Conservation (phyloP, 1,140 invertebrate genomes). For the Dryas iulia region DNA sequence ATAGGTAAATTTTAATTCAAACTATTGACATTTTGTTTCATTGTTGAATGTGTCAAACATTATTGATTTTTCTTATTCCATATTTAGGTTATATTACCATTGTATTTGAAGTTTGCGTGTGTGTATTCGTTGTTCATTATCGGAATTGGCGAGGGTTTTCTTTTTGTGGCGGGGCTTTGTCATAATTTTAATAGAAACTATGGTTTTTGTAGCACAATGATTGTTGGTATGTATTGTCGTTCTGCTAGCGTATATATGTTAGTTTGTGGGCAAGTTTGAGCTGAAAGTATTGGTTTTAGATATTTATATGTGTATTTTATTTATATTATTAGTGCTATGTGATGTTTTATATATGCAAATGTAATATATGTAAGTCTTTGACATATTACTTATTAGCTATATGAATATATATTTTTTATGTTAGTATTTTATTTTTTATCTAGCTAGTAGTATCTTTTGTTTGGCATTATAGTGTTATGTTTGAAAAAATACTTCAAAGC, state of each 20-base stretch:
- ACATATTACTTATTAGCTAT: too few species aligned
- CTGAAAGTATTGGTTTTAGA: neutral
- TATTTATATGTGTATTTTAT: neutral
- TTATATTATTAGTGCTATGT: neutral
- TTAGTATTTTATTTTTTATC: neutral
- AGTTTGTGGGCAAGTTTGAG: neutral
- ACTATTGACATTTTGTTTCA: constrained; percentile 51
- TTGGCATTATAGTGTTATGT: too few species aligned
- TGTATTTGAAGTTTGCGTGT: constrained; percentile 59
- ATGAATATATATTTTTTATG: neutral
- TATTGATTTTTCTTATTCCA: constrained; percentile 77
- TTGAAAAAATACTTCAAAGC: too few species aligned
- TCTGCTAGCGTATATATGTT: constrained; percentile 6
- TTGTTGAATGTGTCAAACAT: constrained; percentile 62
- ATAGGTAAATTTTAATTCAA: constrained; percentile 61
- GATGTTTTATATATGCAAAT: neutral
- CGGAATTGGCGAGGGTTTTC: constrained; percentile 50
- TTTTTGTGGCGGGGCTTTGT: constrained; percentile 52
- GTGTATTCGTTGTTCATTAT: constrained; percentile 54
- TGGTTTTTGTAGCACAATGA: constrained; percentile 25
- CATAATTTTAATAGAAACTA: constrained; percentile 46
- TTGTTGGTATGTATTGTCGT: constrained; percentile 37
- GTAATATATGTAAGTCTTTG: neutral
- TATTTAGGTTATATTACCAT: constrained; percentile 76
- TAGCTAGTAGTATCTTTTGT: too few species aligned